A percentile compares a stretch with the other conserved stretches of the same genome.
These are phyloP conservation scores for Desoria tigrina DNA, from an alignment of 2,888 invertebrate genomes.

Conservation along the genomic window DNA sequence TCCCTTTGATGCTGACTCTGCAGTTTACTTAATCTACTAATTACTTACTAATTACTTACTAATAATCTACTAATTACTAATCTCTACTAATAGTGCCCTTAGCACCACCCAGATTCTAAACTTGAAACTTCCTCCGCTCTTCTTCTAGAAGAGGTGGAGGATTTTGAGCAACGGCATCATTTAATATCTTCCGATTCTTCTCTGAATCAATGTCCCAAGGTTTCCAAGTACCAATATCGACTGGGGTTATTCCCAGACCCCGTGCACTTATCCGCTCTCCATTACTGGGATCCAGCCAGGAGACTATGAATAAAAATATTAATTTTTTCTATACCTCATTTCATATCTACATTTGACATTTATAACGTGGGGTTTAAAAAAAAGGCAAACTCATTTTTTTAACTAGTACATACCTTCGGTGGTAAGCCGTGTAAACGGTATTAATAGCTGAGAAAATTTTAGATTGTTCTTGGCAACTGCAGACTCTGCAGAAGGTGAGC, in stretches of 20 bases:
- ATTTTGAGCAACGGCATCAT: slow-evolving; percentile 30
- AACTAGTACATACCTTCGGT: slow-evolving; percentile 60
- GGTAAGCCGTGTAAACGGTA: slow-evolving; percentile 79
- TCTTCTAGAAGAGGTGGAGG: background rate
- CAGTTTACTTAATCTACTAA: slow-evolving; percentile 62
- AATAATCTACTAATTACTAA: slow-evolving; percentile 69
- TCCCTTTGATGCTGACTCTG: slow-evolving; percentile 77
- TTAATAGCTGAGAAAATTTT: slow-evolving; percentile 82
- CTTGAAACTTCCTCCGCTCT: slow-evolving; percentile 6
- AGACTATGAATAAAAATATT: too few species aligned
- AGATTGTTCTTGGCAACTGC: slow-evolving; percentile 87
- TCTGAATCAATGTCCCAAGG: slow-evolving; percentile 41
- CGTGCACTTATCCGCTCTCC: slow-evolving; percentile 52
- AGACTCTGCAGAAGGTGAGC: slow-evolving; percentile 78
- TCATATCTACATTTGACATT: too few species aligned
- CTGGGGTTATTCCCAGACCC: slow-evolving; percentile 39
- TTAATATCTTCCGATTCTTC: slow-evolving; percentile 39
- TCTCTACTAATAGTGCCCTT: slow-evolving; percentile 15
- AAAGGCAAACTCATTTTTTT: background rate
- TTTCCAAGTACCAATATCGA: slow-evolving; percentile 54
- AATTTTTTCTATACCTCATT: too few species aligned
- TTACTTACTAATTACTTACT: slow-evolving; percentile 66
- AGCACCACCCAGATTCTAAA: slow-evolving; percentile 13
- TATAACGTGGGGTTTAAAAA: too few species aligned
- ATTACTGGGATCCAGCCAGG: slow-evolving; percentile 58